Percentiles rank a stretch among this genome's conserved stretches.
Conservation (phyloP, 2,797 vertebrate species). For the Scolopax rusticola region DNA sequence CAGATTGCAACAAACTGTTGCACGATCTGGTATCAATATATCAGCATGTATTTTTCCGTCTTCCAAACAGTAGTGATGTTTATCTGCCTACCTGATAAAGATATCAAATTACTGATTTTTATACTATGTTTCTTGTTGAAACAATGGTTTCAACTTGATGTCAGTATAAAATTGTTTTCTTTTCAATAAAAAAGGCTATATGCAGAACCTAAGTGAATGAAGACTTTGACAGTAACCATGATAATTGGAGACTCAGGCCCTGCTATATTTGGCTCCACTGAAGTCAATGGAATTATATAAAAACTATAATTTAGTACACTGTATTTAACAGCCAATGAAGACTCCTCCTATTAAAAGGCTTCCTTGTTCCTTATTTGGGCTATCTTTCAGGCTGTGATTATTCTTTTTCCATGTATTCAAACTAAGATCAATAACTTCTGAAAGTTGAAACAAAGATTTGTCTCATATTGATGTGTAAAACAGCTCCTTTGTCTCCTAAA, state of each 20-base stretch:
- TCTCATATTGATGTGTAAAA: conserved; percentile 36
- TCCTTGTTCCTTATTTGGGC: neutral
- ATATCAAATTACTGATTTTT: neutral
- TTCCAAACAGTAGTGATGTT: neutral
- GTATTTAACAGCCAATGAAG: neutral
- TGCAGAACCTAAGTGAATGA: neutral
- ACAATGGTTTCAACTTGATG: neutral
- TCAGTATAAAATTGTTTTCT: neutral
- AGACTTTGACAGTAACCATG: neutral
- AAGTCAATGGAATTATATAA: neutral
- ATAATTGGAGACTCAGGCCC: neutral
- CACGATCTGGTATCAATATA: neutral
- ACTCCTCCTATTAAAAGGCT: neutral
- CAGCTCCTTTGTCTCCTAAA: conserved; percentile 54
- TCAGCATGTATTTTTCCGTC: neutral
- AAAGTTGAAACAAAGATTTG: conserved; percentile 51
- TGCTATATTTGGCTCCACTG: neutral
- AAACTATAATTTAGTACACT: neutral
- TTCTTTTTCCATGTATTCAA: neutral
- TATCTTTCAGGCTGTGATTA: neutral
- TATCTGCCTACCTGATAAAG: neutral
- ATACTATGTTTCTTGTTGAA: neutral
- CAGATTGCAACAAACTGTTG: neutral
- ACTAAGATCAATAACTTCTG: conserved; percentile 43
- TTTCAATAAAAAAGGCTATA: neutral